These are phyloP conservation scores for Propsilocerus akamusi DNA, from an alignment of 1,140 invertebrate species.

Conservation along the genomic window DNA sequence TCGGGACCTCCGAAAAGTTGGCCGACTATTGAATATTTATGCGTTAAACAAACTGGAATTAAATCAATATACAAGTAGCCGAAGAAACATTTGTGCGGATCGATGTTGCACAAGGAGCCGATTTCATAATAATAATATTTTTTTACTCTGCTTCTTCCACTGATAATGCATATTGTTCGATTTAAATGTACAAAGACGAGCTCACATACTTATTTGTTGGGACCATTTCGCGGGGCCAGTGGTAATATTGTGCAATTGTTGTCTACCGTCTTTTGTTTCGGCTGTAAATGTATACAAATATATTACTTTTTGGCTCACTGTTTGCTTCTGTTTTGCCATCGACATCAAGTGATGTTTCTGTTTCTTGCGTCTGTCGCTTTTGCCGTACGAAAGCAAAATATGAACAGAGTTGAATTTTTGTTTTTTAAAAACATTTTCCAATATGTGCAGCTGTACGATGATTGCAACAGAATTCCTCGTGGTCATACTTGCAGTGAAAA, in stretches of 20 bases:
- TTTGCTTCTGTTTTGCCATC: neutral
- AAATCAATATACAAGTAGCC: too few species aligned
- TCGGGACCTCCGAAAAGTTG: too few species aligned
- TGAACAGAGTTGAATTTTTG: neutral
- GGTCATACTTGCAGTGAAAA: too few species aligned
- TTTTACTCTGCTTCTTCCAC: neutral
- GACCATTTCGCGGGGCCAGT: neutral
- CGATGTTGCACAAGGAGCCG: too few species aligned
- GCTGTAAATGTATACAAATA: too few species aligned
- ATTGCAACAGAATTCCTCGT: neutral
- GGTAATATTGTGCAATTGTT: neutral
- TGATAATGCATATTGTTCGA: neutral
- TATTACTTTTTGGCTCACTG: neutral
- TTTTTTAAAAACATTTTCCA: too few species aligned
- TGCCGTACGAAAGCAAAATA: neutral
- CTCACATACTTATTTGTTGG: neutral
- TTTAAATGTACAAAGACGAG: neutral
- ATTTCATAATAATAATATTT: too few species aligned
- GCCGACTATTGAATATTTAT: too few species aligned
- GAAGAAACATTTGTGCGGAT: too few species aligned
- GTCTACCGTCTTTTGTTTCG: constrained; percentile 1
- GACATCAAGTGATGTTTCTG: neutral
- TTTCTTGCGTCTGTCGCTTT: neutral
- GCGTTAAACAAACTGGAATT: too few species aligned
- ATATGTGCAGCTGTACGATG: neutral